These are phyloP conservation scores for Empidonax traillii DNA, from an alignment of 2,113 vertebrate species.

Conservation along the genomic window DNA sequence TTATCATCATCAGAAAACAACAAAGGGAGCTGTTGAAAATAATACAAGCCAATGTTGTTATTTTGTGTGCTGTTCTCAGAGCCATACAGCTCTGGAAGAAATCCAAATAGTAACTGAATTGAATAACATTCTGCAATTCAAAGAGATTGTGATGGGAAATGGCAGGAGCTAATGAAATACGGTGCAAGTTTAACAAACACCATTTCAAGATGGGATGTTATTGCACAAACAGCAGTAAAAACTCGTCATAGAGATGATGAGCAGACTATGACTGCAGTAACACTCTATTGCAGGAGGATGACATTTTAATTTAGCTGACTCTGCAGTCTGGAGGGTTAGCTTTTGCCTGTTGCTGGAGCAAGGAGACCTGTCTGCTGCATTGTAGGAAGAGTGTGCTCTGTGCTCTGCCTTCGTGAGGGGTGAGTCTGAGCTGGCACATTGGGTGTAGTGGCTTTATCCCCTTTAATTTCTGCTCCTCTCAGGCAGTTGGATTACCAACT, in stretches of 20 bases:
- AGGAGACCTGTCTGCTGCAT: not conserved
- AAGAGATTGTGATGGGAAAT: constrained; percentile 61
- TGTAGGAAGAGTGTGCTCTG: not conserved
- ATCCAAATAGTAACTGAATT: constrained; percentile 72
- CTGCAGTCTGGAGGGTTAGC: not conserved
- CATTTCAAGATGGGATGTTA: constrained; percentile 64
- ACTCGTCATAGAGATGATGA: constrained; percentile 58
- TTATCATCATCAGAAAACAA: constrained; percentile 67
- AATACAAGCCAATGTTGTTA: constrained; percentile 56
- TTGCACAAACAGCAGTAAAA: constrained; percentile 63
- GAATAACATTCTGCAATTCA: constrained; percentile 65
- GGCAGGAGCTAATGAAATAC: constrained; percentile 67
- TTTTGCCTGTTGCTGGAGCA: not conserved
- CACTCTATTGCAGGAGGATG: not conserved
- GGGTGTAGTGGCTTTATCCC: not conserved
- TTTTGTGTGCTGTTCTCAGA: constrained; percentile 54
- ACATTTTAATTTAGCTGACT: constrained; percentile 54
- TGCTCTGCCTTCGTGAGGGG: not conserved
- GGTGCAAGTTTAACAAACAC: constrained; percentile 64
- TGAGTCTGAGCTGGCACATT: not conserved
- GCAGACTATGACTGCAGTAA: constrained; percentile 4
- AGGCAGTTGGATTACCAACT: not conserved
- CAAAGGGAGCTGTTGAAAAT: constrained; percentile 47
- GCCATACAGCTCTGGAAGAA: constrained; percentile 68
- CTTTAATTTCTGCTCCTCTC: not conserved